phyloP scores from a whole-genome alignment of 2,888 invertebrate species.

The Phaedon cochleariae region DNA sequence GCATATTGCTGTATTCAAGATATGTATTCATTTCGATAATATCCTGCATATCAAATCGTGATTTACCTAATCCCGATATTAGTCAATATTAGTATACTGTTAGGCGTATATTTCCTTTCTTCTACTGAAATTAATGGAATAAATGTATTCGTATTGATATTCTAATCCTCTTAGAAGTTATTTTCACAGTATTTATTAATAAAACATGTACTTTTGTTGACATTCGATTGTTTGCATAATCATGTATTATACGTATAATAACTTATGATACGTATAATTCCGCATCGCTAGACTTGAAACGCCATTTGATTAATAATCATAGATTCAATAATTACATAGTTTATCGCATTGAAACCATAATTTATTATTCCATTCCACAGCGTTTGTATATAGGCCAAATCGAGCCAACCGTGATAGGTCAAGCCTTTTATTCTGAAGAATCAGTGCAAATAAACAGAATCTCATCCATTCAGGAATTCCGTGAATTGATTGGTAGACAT shows the following conservation, averaged over 20 bases:
- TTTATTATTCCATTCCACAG: neutral
- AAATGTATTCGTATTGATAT: too few species aligned
- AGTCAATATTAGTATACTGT: too few species aligned
- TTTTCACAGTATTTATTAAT: too few species aligned
- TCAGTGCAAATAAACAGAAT: neutral
- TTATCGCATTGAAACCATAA: neutral
- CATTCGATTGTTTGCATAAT: neutral
- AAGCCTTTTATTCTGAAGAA: neutral
- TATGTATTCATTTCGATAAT: too few species aligned
- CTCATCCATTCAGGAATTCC: too few species aligned
- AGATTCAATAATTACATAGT: neutral
- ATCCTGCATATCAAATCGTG: too few species aligned
- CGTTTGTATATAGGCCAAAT: neutral
- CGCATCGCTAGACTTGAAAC: neutral
- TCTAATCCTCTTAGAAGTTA: too few species aligned
- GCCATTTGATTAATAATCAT: neutral
- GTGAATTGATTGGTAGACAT: too few species aligned
- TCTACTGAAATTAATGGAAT: too few species aligned
- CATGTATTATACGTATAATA: neutral
- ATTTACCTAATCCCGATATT: too few species aligned
- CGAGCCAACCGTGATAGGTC: neutral
- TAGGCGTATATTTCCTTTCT: too few species aligned
- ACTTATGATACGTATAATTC: neutral
- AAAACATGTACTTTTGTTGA: neutral
- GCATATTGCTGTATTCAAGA: too few species aligned